phyloP scores from a whole-genome alignment of 2,888 invertebrate genomes.

The Herminia tarsipennalis region DNA sequence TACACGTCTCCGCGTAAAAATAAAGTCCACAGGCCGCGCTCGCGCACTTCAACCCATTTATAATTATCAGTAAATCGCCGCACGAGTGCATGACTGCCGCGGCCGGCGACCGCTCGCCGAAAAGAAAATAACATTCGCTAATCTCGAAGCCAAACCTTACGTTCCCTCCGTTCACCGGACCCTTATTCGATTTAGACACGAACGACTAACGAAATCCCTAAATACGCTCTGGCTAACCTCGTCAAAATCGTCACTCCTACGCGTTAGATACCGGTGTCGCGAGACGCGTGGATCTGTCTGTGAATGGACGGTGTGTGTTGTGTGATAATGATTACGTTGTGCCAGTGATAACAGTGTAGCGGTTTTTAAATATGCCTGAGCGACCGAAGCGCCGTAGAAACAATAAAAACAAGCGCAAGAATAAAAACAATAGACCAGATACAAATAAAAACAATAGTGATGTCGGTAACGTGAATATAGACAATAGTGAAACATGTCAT shows the following conservation, averaged over 20 bases:
- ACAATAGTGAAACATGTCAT: slow-evolving; percentile 45
- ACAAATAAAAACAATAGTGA: slow-evolving; percentile 54
- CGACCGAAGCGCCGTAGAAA: slow-evolving; percentile 76
- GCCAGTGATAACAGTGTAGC: slow-evolving; percentile 73
- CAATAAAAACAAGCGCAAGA: slow-evolving; percentile 80
- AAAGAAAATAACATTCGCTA: slow-evolving; percentile 67
- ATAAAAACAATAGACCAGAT: slow-evolving; percentile 65
- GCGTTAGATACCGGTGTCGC: slow-evolving; percentile 66
- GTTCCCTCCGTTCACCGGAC: slow-evolving; percentile 55
- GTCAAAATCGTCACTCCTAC: slow-evolving; percentile 66
- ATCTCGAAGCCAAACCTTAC: slow-evolving; percentile 61
- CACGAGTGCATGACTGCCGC: slow-evolving; percentile 80
- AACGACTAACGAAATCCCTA: slow-evolving; percentile 59
- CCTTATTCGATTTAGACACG: slow-evolving; percentile 58
- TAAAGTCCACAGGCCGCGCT: slow-evolving; percentile 81
- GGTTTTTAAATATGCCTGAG: slow-evolving; percentile 73
- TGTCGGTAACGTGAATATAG: slow-evolving; percentile 38
- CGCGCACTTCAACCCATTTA: slow-evolving; percentile 83
- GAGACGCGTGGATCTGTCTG: slow-evolving; percentile 56
- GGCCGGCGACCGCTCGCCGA: slow-evolving; percentile 74
- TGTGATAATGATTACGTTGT: slow-evolving; percentile 68
- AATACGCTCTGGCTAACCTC: slow-evolving; percentile 53
- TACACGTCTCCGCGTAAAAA: slow-evolving; percentile 83
- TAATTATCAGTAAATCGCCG: slow-evolving; percentile 85
- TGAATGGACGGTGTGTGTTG: slow-evolving; percentile 62